These are phyloP conservation scores for Cryptus armator DNA, from an alignment of 2,888 invertebrate genomes.

Conservation along the genomic window DNA sequence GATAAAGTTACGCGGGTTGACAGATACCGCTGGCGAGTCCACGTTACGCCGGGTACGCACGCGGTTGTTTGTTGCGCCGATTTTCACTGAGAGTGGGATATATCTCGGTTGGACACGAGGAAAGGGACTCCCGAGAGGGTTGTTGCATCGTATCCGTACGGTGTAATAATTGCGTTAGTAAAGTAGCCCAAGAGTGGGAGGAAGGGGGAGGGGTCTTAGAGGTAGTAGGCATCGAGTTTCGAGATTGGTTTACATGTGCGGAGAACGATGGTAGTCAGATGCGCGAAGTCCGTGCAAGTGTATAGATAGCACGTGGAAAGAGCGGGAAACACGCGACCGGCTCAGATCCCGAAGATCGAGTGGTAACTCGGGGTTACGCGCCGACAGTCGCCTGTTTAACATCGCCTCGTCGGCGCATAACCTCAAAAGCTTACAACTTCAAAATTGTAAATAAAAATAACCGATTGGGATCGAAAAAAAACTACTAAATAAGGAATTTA, in stretches of 20 bases:
- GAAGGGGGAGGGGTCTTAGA: background rate
- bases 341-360: slow-evolving; percentile 12
- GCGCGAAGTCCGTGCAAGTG: slow-evolving; percentile 25
- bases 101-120: background rate
- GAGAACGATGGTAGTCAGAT: slow-evolving; percentile 4
- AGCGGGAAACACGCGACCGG: slow-evolving; percentile 67
- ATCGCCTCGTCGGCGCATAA: slow-evolving; percentile 29
- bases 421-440: slow-evolving; percentile 48
- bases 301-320: slow-evolving; percentile 51
- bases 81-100: slow-evolving; percentile 1
- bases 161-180: slow-evolving; percentile 13
- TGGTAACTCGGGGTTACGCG: slow-evolving; percentile 30
- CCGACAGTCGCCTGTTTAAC: slow-evolving; percentile 24
- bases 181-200: background rate
- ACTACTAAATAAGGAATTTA: background rate
- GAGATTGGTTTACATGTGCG: background rate
- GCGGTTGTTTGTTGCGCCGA: slow-evolving; percentile 2
- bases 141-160: slow-evolving; percentile 6
- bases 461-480: background rate
- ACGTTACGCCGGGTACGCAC: slow-evolving; percentile 50
- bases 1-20: slow-evolving; percentile 22
- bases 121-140: slow-evolving; percentile 9
- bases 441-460: background rate
- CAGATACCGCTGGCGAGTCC: slow-evolving; percentile 3
- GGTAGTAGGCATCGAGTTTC: slow-evolving; percentile 7